Evolutionary conservation across 2,113 vertebrate species (phyloP).

Genomic region (Chaetura pelagica): DNA sequence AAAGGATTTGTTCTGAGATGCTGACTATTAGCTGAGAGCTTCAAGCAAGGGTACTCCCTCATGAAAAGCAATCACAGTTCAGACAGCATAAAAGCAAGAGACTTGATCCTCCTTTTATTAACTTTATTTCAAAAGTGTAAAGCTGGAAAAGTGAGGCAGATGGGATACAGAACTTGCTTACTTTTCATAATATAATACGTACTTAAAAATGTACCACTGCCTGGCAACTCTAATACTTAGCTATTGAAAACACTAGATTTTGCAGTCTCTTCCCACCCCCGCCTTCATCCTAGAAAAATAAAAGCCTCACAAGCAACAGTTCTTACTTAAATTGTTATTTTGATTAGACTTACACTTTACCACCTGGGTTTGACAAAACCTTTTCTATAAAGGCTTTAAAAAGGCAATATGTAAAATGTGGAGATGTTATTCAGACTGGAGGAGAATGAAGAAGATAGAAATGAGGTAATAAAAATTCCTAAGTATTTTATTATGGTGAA

Average conservation of each 20-base stretch:
- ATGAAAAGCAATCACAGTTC: neutral
- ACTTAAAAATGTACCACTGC: neutral
- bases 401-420: neutral
- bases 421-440: neutral
- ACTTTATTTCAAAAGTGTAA: neutral
- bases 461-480: neutral
- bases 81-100: neutral
- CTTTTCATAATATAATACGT: neutral
- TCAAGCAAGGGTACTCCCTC: neutral
- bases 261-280: neutral
- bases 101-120: neutral
- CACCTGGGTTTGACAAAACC: neutral
- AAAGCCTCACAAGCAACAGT: neutral
- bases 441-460: neutral
- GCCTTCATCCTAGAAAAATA: neutral
- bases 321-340: neutral
- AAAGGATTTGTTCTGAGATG: neutral
- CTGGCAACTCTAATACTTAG: neutral
- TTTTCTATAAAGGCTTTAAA: neutral
- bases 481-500: neutral
- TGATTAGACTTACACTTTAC: neutral
- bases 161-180: neutral
- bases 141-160: neutral
- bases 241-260: neutral
- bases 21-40: neutral